phyloP scores from a whole-genome alignment of 2,797 vertebrate species.

The Enteromius fasciolatus region DNA sequence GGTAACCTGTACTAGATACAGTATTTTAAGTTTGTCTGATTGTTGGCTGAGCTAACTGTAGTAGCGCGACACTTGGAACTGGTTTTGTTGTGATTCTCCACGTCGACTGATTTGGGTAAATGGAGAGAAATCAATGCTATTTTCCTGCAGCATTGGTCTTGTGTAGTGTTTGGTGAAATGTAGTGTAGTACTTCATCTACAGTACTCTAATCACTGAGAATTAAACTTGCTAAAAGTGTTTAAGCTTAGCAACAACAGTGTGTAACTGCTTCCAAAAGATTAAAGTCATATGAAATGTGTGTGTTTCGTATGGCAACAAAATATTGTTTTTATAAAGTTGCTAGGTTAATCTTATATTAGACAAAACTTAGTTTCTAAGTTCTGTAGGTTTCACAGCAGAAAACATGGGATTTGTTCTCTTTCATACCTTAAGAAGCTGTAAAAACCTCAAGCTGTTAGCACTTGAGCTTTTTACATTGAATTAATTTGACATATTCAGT shows the following conservation, averaged over 20 bases:
- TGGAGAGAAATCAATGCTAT: neutral
- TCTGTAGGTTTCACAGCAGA: neutral
- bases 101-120: neutral
- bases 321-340: too few species aligned
- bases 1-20: too few species aligned
- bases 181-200: neutral
- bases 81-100: neutral
- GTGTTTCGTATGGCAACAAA: too few species aligned
- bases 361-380: neutral
- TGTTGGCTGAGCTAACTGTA: too few species aligned
- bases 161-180: neutral
- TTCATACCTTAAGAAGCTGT: neutral
- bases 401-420: neutral
- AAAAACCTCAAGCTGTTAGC: neutral
- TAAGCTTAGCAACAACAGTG: too few species aligned
- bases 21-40: too few species aligned
- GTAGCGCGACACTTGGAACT: neutral
- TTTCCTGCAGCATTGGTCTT: neutral
- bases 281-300: too few species aligned
- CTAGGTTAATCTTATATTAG: neutral
- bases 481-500: constrained; percentile 12
- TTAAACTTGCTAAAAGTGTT: too few species aligned
- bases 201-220: neutral
- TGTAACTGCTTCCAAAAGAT: too few species aligned
- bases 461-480: neutral